These are phyloP conservation scores for Megaptera novaeangliae DNA, from an alignment of 2,113 vertebrate species.

Conservation along the genomic window DNA sequence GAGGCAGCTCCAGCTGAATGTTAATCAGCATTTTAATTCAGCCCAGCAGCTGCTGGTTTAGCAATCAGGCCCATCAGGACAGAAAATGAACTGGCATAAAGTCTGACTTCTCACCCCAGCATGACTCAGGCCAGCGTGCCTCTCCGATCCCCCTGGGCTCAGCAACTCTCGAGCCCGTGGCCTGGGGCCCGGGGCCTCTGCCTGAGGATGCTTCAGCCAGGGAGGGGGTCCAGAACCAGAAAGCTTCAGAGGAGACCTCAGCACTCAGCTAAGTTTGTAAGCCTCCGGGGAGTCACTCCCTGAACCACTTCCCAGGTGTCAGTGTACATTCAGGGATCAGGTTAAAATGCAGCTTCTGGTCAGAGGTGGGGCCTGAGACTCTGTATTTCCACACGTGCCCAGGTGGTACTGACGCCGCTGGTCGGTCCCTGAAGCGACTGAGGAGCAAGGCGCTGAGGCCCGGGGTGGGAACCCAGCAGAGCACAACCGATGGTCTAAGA, in stretches of 20 bases:
- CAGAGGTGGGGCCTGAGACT: background rate
- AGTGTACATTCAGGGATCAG: background rate
- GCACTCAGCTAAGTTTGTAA: background rate
- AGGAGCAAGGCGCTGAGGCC: background rate
- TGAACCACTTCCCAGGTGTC: background rate
- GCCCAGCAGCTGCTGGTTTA: constrained; percentile 30
- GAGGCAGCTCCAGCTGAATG: background rate
- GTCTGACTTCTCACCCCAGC: background rate
- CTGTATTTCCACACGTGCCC: background rate
- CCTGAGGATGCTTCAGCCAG: accelerated
- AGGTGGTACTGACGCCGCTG: background rate
- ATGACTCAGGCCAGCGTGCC: background rate
- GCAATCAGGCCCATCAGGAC: constrained; percentile 37
- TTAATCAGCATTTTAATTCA: constrained; percentile 59
- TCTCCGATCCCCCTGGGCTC: background rate
- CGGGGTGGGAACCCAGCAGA: accelerated
- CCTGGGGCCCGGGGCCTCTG: background rate
- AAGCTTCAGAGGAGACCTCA: background rate
- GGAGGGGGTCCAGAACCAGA: background rate
- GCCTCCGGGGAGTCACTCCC: background rate
- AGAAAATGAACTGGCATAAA: background rate
- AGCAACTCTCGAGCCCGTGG: accelerated
- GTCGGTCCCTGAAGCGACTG: background rate
- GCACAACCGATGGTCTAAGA: accelerated
- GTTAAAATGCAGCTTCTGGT: background rate